Percentiles rank a stretch among this genome's conserved stretches.
Evolutionary conservation across 1,140 invertebrate species (phyloP).

Genomic region (Mylabris phalerata): DNA sequence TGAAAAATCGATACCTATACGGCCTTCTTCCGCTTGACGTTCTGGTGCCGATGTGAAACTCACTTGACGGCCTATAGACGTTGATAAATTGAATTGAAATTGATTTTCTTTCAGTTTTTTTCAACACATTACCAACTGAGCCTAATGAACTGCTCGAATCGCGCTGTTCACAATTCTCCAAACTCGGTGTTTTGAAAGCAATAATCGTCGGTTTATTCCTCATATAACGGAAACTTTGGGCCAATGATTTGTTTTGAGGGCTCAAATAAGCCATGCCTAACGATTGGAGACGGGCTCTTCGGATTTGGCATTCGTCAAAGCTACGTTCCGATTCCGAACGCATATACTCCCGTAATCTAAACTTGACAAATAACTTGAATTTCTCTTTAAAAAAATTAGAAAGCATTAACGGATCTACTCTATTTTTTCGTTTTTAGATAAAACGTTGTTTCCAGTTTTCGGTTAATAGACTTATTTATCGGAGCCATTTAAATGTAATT

Average conservation of each 20-base stretch:
- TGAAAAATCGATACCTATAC: conserved; percentile 27
- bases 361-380: conserved; percentile 29
- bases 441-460: no score
- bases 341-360: conserved; percentile 60
- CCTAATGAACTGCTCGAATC: conserved; percentile 48
- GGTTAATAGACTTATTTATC: no score
- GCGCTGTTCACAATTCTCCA: conserved; percentile 58
- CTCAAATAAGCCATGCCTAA: conserved; percentile 62
- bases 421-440: no score
- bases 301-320: conserved; percentile 62
- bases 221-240: conserved; percentile 80
- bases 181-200: conserved; percentile 70
- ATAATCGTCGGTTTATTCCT: conserved; percentile 80
- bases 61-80: conserved; percentile 19
- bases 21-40: conserved; percentile 50
- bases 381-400: neutral
- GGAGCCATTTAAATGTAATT: no score
- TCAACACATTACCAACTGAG: conserved; percentile 44
- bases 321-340: conserved; percentile 72
- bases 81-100: neutral
- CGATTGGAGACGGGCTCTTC: conserved; percentile 54
- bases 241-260: conserved; percentile 68
- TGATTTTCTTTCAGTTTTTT: neutral
- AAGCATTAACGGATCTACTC: no score
- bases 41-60: conserved; percentile 31